A percentile compares a stretch with the other conserved stretches of the same genome.
phyloP scores from a whole-genome alignment of 2,113 vertebrate species.

The Ciconia maguari region DNA sequence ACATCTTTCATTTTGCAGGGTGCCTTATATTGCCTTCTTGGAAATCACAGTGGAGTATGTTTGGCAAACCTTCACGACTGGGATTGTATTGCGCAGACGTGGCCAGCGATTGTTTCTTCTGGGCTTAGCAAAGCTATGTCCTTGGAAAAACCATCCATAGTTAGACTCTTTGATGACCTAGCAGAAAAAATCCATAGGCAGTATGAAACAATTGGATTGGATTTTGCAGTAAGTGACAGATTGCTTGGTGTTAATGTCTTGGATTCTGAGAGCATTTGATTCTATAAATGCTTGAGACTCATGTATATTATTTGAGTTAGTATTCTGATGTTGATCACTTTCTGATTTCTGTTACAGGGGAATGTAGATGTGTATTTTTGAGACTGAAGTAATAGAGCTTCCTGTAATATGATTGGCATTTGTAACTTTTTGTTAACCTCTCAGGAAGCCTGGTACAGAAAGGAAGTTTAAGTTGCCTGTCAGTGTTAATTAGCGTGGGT shows the following conservation, averaged over 20 bases:
- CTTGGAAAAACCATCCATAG: conserved; percentile 94
- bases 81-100: conserved; percentile 93
- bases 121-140: conserved; percentile 96
- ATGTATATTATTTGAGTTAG: neutral
- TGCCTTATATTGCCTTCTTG: conserved; percentile 96
- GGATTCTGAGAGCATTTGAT: neutral
- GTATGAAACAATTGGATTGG: conserved; percentile 92
- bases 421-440: neutral
- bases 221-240: conserved; percentile 85
- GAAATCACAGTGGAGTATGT: conserved; percentile 90
- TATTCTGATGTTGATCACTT: neutral
- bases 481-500: neutral
- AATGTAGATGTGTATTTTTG: neutral
- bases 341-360: neutral
- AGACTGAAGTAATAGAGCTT: neutral
- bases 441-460: neutral
- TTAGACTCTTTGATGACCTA: conserved; percentile 93
- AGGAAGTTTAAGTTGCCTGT: neutral
- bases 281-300: neutral
- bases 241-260: neutral
- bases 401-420: neutral
- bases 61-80: conserved; percentile 95
- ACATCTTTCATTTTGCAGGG: conserved; percentile 71
- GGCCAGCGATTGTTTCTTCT: conserved; percentile 92
- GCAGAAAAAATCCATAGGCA: conserved; percentile 97